Percentiles rank a stretch among this genome's conserved stretches.
Conservation (phyloP, 1,140 invertebrate genomes). For the Drosophila bocki region DNA sequence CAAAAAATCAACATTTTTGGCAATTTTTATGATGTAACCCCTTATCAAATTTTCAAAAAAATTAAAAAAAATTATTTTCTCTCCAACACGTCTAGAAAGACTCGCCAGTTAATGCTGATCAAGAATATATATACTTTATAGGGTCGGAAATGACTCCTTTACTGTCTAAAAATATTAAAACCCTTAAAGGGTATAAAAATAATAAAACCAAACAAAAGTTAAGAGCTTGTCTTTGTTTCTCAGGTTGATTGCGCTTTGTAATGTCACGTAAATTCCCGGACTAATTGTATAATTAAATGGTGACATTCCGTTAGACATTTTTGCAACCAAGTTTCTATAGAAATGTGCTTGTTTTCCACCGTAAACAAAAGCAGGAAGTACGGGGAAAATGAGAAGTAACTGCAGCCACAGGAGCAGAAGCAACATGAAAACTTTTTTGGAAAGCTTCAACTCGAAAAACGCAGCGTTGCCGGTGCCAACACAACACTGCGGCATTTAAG, state of each 20-base stretch:
- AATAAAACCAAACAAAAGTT: background rate
- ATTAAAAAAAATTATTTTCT: no score
- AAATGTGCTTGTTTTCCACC: slow-evolving; percentile 46
- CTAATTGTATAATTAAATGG: slow-evolving; percentile 44
- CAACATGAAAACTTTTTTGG: slow-evolving; percentile 38
- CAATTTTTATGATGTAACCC: no score
- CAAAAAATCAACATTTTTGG: no score
- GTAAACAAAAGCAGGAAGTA: slow-evolving; percentile 39
- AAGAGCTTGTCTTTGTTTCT: background rate
- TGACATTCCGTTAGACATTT: slow-evolving; percentile 20
- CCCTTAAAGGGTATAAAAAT: background rate
- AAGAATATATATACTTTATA: no score
- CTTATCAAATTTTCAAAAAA: no score
- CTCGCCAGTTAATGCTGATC: no score
- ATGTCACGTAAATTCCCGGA: slow-evolving; percentile 26
- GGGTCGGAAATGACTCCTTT: no score
- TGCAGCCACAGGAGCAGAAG: slow-evolving; percentile 32
- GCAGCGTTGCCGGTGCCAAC: slow-evolving; percentile 48
- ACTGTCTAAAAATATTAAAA: no score
- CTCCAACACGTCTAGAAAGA: no score
- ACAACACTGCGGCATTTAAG: slow-evolving; percentile 58
- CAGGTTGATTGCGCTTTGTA: slow-evolving; percentile 9
- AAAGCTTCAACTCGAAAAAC: slow-evolving; percentile 44
- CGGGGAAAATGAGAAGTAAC: slow-evolving; percentile 32
- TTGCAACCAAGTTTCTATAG: slow-evolving; percentile 42